phyloP scores from a whole-genome alignment of 2,113 vertebrate genomes.

The Colossoma macropomum region DNA sequence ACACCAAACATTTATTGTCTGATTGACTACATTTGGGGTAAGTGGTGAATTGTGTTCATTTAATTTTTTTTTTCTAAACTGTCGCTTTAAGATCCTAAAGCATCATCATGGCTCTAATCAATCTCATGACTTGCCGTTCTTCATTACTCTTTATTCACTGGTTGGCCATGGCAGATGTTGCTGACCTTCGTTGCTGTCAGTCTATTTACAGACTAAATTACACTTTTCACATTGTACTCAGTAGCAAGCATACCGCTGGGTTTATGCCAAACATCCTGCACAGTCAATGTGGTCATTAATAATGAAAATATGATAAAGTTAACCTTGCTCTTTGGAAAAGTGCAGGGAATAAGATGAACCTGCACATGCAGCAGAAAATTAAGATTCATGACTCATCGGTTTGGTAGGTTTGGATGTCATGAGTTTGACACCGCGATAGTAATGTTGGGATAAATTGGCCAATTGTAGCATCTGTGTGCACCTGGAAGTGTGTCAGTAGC shows the following conservation, averaged over 20 bases:
- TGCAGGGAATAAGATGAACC: not conserved
- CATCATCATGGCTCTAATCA: too few relatives aligned
- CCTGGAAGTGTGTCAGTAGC: not conserved
- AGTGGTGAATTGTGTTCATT: too few relatives aligned
- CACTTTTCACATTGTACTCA: not conserved
- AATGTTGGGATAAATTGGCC: not conserved
- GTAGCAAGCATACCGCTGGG: not conserved
- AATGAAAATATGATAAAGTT: not conserved
- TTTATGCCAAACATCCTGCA: not conserved
- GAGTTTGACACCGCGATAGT: not conserved
- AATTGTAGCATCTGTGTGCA: not conserved
- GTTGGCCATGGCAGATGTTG: not conserved
- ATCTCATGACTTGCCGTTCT: too few relatives aligned
- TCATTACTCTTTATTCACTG: not conserved
- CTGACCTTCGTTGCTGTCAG: not conserved
- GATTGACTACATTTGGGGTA: too few relatives aligned
- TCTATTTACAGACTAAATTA: not conserved
- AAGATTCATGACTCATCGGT: constrained; percentile 14
- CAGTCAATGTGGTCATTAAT: not conserved
- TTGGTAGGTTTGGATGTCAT: not conserved
- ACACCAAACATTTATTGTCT: too few relatives aligned
- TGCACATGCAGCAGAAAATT: not conserved
- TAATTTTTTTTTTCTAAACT: too few relatives aligned
- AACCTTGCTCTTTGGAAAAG: not conserved
- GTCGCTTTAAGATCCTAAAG: too few relatives aligned